Base-by-base conservation (phyloP, 2,888 invertebrate species). In the Rutpela maculata region DNA sequence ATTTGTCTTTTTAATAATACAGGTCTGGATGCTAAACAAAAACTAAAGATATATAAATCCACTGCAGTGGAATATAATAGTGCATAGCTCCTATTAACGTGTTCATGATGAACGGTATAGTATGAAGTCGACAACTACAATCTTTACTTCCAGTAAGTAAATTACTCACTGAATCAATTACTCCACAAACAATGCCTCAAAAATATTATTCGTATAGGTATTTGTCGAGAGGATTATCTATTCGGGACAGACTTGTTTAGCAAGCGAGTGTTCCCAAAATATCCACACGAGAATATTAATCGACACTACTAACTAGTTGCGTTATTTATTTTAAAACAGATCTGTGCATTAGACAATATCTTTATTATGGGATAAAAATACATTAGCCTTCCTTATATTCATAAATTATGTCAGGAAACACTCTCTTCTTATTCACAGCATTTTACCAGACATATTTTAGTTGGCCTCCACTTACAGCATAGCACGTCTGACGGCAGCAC, bases 31-130 rank as follows among this genome's bases (percentile, higher is more conserved):
- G 50, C n/a, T 50, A 50, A 50, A 63, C 22, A 63, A 63, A 63
- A 60, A 60, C 7, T 26, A n/a, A 22, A 60, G 1, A 26, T 31
- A 12, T 60, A 60, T 26, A n/a, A n/a, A 1, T 43, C 1, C 18
- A 19, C 43, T 43, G 65, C 43, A 43, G 17, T 18, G 43, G 65
- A 65, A 65, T 19, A 43, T 65, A 65, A 65, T 65, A 22, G 63
- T 7, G 0, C 15, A 2, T 43, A 43, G 15, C 15, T n/a, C n/a
- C 65, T 43, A 65, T 65, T 65, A 63, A 65, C 43, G 3, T 22
- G 15, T 50, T 50, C 22, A 43, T 38, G 43, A 65, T 43, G 65
- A 65, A 65, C 22, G 11, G 65, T 43, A 22, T 17, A 6, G 43
- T 19, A 17, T 65, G 65, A 43, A 43, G 18, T 65, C 65, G 38